Conservation (phyloP, 1,140 invertebrate genomes). For the Drosophila prosaltans region DNA sequence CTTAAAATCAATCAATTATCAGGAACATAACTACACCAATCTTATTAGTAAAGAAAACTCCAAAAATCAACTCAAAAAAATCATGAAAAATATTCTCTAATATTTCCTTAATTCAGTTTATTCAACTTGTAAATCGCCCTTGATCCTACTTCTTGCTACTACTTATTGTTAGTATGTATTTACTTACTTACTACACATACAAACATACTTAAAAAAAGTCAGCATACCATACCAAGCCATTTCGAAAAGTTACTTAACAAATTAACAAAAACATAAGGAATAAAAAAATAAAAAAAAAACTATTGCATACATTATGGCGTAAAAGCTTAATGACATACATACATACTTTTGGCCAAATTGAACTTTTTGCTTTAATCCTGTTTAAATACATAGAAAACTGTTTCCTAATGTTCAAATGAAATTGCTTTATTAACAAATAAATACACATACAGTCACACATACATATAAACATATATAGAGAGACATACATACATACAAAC, state of each 20-base stretch:
- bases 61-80: neutral
- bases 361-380: slow-evolving; percentile 43
- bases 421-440: slow-evolving; percentile 61
- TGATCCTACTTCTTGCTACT: neutral
- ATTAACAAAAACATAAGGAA: neutral
- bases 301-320: slow-evolving; percentile 31
- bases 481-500: slow-evolving; percentile 26
- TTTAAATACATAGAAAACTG: slow-evolving; percentile 36
- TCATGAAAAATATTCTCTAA: neutral
- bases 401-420: slow-evolving; percentile 67
- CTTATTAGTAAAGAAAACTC: neutral
- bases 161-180: slow-evolving; percentile 6
- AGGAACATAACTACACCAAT: neutral
- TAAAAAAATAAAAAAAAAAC: neutral
- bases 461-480: slow-evolving; percentile 26
- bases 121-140: slow-evolving; percentile 4
- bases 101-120: slow-evolving; percentile 7
- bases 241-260: slow-evolving; percentile 45
- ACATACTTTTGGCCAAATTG: slow-evolving; percentile 17
- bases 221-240: slow-evolving; percentile 28
- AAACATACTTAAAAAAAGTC: slow-evolving; percentile 30
- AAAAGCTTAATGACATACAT: slow-evolving; percentile 25
- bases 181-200: slow-evolving; percentile 10
- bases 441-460: slow-evolving; percentile 32
- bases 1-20: neutral